These are phyloP conservation scores for Lagenorhynchus albirostris DNA, from an alignment of 2,113 vertebrate species.

Conservation along the genomic window DNA sequence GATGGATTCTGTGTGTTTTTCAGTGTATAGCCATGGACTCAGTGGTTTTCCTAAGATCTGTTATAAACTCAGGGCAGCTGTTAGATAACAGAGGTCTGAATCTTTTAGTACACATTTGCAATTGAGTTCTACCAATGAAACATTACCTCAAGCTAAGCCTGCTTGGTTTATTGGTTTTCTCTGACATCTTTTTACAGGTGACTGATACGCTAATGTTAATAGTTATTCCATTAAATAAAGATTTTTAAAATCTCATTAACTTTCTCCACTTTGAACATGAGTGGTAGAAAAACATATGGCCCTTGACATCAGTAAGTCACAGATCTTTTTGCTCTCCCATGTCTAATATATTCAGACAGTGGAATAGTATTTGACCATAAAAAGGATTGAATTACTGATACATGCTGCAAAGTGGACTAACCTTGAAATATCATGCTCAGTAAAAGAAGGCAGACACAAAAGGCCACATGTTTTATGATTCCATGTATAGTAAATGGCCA, in stretches of 20 bases:
- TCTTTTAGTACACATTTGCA: background rate
- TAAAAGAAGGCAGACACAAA: background rate
- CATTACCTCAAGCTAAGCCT: background rate
- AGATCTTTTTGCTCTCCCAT: background rate
- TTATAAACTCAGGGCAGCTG: background rate
- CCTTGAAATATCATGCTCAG: background rate
- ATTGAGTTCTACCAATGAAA: background rate
- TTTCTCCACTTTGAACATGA: background rate
- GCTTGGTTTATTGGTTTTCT: background rate
- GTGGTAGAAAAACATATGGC: background rate
- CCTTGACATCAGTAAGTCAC: background rate
- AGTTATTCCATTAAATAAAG: background rate
- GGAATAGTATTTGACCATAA: background rate
- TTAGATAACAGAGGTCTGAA: background rate
- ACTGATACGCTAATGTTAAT: background rate
- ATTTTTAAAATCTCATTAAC: background rate
- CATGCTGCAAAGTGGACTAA: background rate
- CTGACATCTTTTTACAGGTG: background rate
- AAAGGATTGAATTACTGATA: background rate
- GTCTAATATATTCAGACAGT: background rate
- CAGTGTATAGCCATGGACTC: slow-evolving; percentile 50
- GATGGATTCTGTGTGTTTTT: slow-evolving; percentile 38
- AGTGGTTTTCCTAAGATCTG: slow-evolving; percentile 43
- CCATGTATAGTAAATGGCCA: background rate
- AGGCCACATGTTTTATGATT: background rate